Conservation (phyloP, 1,140 invertebrate genomes). For the Aethina tumida region DNA sequence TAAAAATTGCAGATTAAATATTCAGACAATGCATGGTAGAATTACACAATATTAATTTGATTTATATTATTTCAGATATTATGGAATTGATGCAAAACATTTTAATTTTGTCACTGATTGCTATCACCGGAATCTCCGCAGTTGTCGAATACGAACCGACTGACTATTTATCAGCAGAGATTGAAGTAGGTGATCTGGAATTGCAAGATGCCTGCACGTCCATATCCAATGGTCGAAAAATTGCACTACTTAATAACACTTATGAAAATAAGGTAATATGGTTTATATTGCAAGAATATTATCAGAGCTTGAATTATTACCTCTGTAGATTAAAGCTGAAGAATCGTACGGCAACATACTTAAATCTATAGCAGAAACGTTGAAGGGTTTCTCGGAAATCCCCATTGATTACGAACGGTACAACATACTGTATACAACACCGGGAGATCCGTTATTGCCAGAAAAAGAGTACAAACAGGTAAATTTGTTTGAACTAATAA, state of each 20-base stretch:
- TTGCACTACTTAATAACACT: slow-evolving; percentile 9
- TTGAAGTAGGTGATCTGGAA: slow-evolving; percentile 23
- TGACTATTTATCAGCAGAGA: too few species aligned
- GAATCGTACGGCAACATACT: slow-evolving; percentile 12
- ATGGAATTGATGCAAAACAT: too few species aligned
- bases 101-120: too few species aligned
- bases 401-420: slow-evolving; percentile 36
- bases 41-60: too few species aligned
- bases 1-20: too few species aligned
- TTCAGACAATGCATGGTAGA: too few species aligned
- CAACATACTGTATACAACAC: slow-evolving; percentile 39
- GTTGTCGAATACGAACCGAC: too few species aligned
- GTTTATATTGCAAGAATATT: slow-evolving; percentile 2
- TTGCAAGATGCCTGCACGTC: slow-evolving; percentile 22
- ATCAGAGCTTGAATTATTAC: slow-evolving; percentile 2
- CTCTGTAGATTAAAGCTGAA: slow-evolving; percentile 18
- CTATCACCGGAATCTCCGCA: too few species aligned
- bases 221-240: slow-evolving; percentile 14
- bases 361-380: slow-evolving; percentile 12
- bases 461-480: slow-evolving; percentile 43
- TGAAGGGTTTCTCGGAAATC: slow-evolving; percentile 17
- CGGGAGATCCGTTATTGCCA: slow-evolving; percentile 44
- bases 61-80: too few species aligned
- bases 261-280: slow-evolving; percentile 12
- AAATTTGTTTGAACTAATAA: slow-evolving; percentile 12